Base-by-base conservation (phyloP, 2,888 invertebrate species). In the Spodoptera littoralis region DNA sequence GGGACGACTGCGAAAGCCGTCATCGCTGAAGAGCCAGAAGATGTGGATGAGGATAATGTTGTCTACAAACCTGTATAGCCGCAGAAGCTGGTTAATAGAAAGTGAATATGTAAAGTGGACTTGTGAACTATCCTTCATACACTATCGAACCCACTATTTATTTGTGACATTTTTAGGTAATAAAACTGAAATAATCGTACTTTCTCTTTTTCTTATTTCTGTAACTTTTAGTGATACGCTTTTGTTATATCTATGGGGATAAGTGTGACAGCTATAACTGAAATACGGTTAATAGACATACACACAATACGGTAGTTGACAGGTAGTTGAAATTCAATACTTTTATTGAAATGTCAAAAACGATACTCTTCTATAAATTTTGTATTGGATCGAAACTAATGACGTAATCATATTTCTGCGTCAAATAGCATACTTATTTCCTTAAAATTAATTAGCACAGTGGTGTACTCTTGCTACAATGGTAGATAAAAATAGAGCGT, bases 1-100 rank as follows among this genome's bases (percentile, higher is more conserved):
- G 66, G 60, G 9, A 68, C 74, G 0, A 72, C 70, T 3, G 2
- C 52, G 3, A 61, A 65, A 4, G 13, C 36, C 2, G 30, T 57
- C 30, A 46, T 70, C 9, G 27, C 63, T 1, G 82, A 84, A 3
- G 80, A 84, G 46, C 51, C 69, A 1, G 77, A 81, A 1, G 86
- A 87, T 0, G 61, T 81, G 3, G 86, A 88, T 42, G 87, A 87
- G 56, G 83, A 87, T 6, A 77, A 69, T 52, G 65, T 82, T 55
- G 67, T 81, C 11, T 84, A 86, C 76, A 87, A 81, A 62, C 83
- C 85, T 44, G 79, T 87, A 55, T 87, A 78, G 83, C 55, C 57
- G 61, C 47, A 50, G 11, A n/a, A 11, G 27, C 27, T 27, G 27
- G 27, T 3, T 27, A 27, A 5, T 18, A 18, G 18, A 18, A 18